Percentiles rank a stretch among this genome's conserved stretches.
These are phyloP conservation scores for Flexamia atlantica DNA, from an alignment of 2,888 invertebrate species.

Conservation along the genomic window DNA sequence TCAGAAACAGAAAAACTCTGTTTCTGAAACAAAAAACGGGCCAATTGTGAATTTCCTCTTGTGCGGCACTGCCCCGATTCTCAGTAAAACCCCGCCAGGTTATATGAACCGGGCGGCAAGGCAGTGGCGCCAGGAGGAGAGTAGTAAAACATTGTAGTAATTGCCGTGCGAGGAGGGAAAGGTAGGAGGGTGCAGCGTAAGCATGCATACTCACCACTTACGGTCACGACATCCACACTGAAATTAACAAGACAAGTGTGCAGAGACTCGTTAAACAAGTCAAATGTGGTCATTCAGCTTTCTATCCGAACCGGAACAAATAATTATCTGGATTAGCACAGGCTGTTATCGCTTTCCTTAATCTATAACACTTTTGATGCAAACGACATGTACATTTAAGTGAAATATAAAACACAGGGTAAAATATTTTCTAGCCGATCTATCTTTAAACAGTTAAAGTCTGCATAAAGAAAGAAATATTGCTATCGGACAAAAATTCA, in stretches of 20 bases:
- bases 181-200: slow-evolving; percentile 21
- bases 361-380: neutral
- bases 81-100: slow-evolving; percentile 10
- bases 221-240: neutral
- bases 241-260: neutral
- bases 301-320: neutral
- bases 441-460: neutral
- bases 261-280: neutral
- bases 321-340: neutral
- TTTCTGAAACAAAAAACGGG: slow-evolving; percentile 58
- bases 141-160: slow-evolving; percentile 59
- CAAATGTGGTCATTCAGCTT: neutral
- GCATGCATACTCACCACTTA: slow-evolving; percentile 20
- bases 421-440: neutral
- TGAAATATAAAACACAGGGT: neutral
- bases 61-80: slow-evolving; percentile 28
- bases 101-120: slow-evolving; percentile 29
- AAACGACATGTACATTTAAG: neutral
- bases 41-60: slow-evolving; percentile 55
- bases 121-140: slow-evolving; percentile 53
- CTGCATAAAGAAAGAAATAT: neutral
- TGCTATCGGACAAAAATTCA: neutral
- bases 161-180: slow-evolving; percentile 50
- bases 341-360: neutral
- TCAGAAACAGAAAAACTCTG: slow-evolving; percentile 51